These are phyloP conservation scores for Metellina segmentata DNA, from an alignment of 2,888 invertebrate species.

Conservation along the genomic window DNA sequence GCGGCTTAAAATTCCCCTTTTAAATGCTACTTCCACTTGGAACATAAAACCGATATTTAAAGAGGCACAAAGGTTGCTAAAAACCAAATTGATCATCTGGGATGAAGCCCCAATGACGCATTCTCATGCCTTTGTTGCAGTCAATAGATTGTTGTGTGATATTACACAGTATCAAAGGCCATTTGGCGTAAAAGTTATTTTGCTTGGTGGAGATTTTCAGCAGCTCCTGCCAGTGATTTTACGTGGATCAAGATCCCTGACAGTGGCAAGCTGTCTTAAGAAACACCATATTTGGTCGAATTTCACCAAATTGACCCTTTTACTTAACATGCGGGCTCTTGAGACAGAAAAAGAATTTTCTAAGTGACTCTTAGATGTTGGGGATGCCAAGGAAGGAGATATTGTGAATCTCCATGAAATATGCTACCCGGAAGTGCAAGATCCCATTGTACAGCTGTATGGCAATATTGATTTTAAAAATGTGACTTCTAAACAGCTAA, in stretches of 20 bases:
- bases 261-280: slow-evolving; percentile 46
- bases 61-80: slow-evolving; percentile 4
- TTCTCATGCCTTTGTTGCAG: slow-evolving; percentile 16
- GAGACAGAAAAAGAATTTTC: neutral
- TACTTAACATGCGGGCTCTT: slow-evolving; percentile 59
- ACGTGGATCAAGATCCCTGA: slow-evolving; percentile 23
- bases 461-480: too few relatives aligned
- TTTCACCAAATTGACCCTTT: slow-evolving; percentile 27
- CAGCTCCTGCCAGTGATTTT: slow-evolving; percentile 67
- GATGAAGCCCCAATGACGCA: slow-evolving; percentile 71
- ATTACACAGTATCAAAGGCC: slow-evolving; percentile 37
- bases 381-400: too few relatives aligned
- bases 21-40: slow-evolving; percentile 36
- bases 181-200: slow-evolving; percentile 72
- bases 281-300: slow-evolving; percentile 24
- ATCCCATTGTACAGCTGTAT: too few relatives aligned
- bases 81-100: too few relatives aligned
- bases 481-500: too few relatives aligned
- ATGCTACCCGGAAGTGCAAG: too few relatives aligned
- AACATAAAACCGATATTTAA: slow-evolving; percentile 23
- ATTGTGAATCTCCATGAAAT: too few relatives aligned
- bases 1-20: slow-evolving; percentile 69
- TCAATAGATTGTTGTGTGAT: slow-evolving; percentile 62
- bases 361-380: too few relatives aligned
- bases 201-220: slow-evolving; percentile 73